Evolutionary conservation across 1,140 invertebrate species (phyloP).

Genomic region (Lepidurus packardi): DNA sequence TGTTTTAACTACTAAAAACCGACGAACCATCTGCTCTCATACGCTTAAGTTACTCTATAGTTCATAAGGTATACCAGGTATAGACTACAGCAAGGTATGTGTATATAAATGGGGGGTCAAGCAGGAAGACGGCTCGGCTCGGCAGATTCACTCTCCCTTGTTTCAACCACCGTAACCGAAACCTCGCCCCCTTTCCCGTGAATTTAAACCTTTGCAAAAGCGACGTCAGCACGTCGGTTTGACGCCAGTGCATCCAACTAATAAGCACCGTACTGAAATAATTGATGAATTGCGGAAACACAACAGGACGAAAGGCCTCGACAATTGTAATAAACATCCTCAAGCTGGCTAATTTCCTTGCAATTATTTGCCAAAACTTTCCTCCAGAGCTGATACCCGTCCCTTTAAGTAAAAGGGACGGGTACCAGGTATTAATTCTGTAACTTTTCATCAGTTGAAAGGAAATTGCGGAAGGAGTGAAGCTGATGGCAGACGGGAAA

Average conservation of each 20-base stretch:
- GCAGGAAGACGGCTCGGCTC: neutral
- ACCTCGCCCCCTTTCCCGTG: neutral
- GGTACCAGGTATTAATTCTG: no score
- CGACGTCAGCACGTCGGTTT: neutral
- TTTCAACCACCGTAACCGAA: neutral
- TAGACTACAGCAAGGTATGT: neutral
- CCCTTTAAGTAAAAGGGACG: no score
- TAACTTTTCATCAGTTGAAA: no score
- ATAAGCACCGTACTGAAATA: neutral
- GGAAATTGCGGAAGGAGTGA: no score
- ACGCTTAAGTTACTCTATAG: conserved; percentile 4
- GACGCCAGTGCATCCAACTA: neutral
- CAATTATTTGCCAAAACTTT: no score
- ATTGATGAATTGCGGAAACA: neutral
- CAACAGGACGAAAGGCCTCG: neutral
- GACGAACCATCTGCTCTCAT: neutral
- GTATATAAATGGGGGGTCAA: neutral
- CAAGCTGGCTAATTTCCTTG: no score
- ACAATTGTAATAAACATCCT: neutral
- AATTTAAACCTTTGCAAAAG: neutral
- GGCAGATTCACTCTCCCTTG: conserved; percentile 13
- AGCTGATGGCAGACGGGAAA: neutral
- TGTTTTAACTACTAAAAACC: neutral
- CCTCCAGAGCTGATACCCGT: no score
- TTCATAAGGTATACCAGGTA: conserved; percentile 11